Percentiles rank a stretch among this genome's conserved stretches.
These are phyloP conservation scores for Brachyptera risi DNA, from an alignment of 2,888 invertebrate species.

Conservation along the genomic window DNA sequence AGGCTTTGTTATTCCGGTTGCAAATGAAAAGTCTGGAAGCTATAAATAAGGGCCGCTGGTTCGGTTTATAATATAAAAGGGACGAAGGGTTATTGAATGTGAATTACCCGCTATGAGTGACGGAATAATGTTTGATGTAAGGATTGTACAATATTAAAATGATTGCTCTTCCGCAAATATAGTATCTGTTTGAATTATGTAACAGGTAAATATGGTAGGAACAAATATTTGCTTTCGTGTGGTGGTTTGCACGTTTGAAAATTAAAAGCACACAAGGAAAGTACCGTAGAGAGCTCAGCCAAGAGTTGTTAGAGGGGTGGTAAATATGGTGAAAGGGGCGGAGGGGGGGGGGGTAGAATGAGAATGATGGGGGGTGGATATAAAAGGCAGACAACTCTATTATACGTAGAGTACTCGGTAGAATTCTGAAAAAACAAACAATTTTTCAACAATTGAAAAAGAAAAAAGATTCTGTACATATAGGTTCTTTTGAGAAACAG, in stretches of 20 bases:
- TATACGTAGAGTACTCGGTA: neutral
- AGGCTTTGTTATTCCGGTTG: too few species aligned
- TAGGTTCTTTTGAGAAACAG: neutral
- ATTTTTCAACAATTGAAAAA: neutral
- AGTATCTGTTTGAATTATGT: constrained; percentile 60
- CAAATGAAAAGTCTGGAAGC: too few species aligned
- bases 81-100: neutral
- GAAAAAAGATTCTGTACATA: neutral
- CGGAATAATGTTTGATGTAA: constrained; percentile 35
- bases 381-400: neutral
- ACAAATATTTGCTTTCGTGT: constrained; percentile 56
- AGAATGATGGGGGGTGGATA: neutral
- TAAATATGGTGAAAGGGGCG: neutral
- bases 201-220: constrained; percentile 59
- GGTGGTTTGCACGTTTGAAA: constrained; percentile 62
- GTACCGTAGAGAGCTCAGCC: constrained; percentile 50
- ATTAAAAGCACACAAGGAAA: constrained; percentile 62
- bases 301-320: constrained; percentile 40
- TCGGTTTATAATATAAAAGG: too few species aligned
- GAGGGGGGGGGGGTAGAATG: neutral
- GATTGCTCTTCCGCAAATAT: constrained; percentile 62
- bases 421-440: neutral
- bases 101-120: constrained; percentile 21
- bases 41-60: too few species aligned
- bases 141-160: constrained; percentile 54